These are phyloP conservation scores for Drosophila paracracens DNA, from an alignment of 2,888 invertebrate species.

Conservation along the genomic window DNA sequence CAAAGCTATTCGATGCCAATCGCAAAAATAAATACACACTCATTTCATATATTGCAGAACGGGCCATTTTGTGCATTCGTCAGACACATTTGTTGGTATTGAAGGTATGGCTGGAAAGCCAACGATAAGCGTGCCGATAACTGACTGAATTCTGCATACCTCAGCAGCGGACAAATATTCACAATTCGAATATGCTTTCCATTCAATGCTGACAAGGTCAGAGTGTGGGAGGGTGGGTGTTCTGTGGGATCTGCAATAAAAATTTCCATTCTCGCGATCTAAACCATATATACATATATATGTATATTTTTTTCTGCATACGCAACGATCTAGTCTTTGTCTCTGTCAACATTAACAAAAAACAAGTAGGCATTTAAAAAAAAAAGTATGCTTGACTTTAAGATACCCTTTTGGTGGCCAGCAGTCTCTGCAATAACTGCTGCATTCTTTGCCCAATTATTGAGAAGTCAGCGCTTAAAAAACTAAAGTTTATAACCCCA, in stretches of 20 bases:
- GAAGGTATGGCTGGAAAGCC: slow-evolving; percentile 10
- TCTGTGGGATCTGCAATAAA: slow-evolving; percentile 3
- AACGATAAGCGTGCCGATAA: slow-evolving; percentile 67
- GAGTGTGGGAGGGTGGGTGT: neutral
- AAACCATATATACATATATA: neutral
- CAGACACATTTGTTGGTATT: slow-evolving; percentile 18
- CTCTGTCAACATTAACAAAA: slow-evolving; percentile 1
- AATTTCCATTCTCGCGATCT: slow-evolving; percentile 44
- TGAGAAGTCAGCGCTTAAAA: neutral
- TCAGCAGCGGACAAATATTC: slow-evolving; percentile 24
- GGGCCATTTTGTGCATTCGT: slow-evolving; percentile 15
- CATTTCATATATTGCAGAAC: slow-evolving; percentile 5
- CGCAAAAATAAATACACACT: slow-evolving; percentile 8
- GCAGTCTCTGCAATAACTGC: neutral
- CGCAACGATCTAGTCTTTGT: slow-evolving; percentile 31
- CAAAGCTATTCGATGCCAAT: slow-evolving; percentile 16
- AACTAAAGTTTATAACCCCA: neutral
- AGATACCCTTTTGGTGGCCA: neutral
- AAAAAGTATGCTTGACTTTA: neutral
- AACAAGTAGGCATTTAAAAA: neutral
- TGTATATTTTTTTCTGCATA: neutral
- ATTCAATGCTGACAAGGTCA: slow-evolving; percentile 3
- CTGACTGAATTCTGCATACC: slow-evolving; percentile 66
- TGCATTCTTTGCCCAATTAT: neutral
- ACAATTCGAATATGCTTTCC: slow-evolving; percentile 1